phyloP scores from a whole-genome alignment of 1,140 invertebrate species.

The Plutomurus gul region DNA sequence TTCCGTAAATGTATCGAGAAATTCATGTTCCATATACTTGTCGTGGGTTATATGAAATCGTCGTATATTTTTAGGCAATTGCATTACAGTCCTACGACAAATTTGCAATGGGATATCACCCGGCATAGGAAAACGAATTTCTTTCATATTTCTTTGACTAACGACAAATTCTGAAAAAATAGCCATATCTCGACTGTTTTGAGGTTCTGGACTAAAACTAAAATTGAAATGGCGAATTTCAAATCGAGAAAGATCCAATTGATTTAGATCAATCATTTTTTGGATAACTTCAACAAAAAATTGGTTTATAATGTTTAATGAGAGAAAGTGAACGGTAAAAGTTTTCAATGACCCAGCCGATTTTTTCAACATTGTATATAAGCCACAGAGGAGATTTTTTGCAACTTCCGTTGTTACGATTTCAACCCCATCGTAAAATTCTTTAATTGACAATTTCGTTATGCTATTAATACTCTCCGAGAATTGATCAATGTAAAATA shows the following conservation, averaged over 20 bases:
- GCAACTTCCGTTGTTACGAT: not conserved
- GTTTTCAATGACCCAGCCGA: not conserved
- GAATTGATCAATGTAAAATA: conserved; percentile 29
- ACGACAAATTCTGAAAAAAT: conserved; percentile 27
- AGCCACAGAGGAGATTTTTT: not conserved
- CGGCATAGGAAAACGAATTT: conserved; percentile 9
- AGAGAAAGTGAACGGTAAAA: not conserved
- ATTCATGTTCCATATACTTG: conserved; percentile 28
- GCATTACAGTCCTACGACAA: not conserved
- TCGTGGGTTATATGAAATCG: conserved; percentile 4
- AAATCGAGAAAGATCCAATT: not conserved
- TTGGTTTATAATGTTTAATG: not conserved
- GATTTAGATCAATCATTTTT: not conserved
- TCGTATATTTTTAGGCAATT: not conserved
- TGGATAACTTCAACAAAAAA: conserved; percentile 28
- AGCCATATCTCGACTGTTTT: not conserved
- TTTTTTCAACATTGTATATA: not conserved
- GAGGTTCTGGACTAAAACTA: not conserved
- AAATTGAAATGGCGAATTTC: conserved; percentile 18
- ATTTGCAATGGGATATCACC: not conserved
- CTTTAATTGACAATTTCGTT: not conserved
- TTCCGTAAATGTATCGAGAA: conserved; percentile 12
- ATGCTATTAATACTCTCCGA: not conserved
- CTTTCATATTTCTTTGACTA: conserved; percentile 16
- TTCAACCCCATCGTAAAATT: conserved; percentile 30